These are phyloP conservation scores for Teleopsis dalmanni DNA, from an alignment of 1,140 invertebrate genomes.

Conservation along the genomic window DNA sequence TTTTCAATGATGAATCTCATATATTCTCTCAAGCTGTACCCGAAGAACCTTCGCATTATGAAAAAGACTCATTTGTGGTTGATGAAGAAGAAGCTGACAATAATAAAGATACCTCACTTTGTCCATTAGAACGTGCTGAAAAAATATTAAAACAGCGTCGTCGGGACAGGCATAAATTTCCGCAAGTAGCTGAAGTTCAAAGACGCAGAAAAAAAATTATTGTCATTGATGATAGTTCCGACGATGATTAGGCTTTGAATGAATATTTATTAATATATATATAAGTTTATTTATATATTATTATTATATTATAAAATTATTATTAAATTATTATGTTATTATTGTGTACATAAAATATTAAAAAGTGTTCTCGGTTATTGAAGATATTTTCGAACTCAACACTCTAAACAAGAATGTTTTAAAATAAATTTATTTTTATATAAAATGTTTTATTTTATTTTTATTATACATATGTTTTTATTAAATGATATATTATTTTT, in stretches of 20 bases:
- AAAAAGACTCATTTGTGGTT: constrained; percentile 31
- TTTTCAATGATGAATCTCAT: constrained; percentile 22
- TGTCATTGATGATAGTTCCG: constrained; percentile 8
- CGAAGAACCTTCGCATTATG: constrained; percentile 26
- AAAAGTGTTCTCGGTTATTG: no score
- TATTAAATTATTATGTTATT: no score
- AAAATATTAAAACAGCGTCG: constrained; percentile 30
- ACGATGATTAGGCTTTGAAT: constrained; percentile 6
- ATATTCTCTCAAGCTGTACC: constrained; percentile 34
- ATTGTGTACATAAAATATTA: no score
- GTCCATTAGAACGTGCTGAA: constrained; percentile 38
- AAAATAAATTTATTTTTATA: no score
- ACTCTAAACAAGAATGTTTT: no score
- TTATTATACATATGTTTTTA: no score
- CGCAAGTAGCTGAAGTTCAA: not conserved
- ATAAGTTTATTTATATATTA: no score
- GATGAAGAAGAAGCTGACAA: constrained; percentile 18
- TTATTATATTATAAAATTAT: no score
- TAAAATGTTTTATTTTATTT: no score
- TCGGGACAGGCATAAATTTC: constrained; percentile 3
- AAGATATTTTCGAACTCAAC: no score
- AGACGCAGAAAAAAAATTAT: constrained; percentile 2
- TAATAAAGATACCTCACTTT: constrained; percentile 9
- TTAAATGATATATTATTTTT: no score
- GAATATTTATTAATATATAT: no score